Evolutionary conservation across 2,888 invertebrate species (phyloP), one percentile per base, ranked within the genome.

Genomic region (Zeuzera pyrina): DNA sequence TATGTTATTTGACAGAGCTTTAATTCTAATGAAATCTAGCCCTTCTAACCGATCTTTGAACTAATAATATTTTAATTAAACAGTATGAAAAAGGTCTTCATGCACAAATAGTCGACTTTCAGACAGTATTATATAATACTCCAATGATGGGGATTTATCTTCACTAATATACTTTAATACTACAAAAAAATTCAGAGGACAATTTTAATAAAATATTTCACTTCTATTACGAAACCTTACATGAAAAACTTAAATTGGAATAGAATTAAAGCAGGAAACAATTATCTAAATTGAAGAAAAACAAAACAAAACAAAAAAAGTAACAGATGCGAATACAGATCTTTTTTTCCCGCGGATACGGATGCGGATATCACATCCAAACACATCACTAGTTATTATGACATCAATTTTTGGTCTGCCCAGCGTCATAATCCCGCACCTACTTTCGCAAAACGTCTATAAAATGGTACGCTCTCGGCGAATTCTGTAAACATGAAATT

Each of bases 81-180:
- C 56, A 50, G 24, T 34, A 51, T 2, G 38, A 59, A 10, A 47
- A 68, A 0, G 50, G 49, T 3, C 73, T 74, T 2, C 66, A 86
- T 2, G 84, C 86, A 22, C 51, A 88, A 15, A 55, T 91, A 16
- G 85, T 92, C 3, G 91, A 92, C 57, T 92, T 86, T 49, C 92
- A 92, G 58, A 73, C 91, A 28, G 78, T 87, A 0, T 61, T 91
- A 7, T 92, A 91, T 49, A 76, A 84, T 3, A 87, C 90, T 1
- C 88, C 91, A 0, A 85, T 88, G 46, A 69, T 89, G n/a, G n/a
- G 30, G 91, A 92, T 47, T 50, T 89, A 7, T 69, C 86, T 8
- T 77, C 86, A 2, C 44, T 86, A 7, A 51, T 89, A 19, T 85
- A 85, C 50, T 69, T 88, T n/a, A 87, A 86, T 45, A 78, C 86